phyloP scores from a whole-genome alignment of 2,113 vertebrate genomes.

The Furnarius figulus region DNA sequence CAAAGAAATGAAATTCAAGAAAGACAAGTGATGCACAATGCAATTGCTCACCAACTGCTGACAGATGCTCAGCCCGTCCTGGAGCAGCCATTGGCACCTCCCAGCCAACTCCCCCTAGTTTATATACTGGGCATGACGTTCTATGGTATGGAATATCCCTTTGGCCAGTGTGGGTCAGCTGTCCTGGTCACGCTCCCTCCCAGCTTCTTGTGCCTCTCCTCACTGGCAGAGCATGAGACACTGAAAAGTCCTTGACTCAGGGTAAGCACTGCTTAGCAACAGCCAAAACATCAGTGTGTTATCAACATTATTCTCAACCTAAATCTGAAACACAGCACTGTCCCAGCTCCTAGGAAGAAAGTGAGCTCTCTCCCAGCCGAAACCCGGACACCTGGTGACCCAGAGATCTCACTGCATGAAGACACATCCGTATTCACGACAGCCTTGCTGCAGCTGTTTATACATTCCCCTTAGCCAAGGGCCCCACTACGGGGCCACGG shows the following conservation, averaged over 20 bases:
- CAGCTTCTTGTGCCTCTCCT: background rate
- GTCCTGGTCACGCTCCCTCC: background rate
- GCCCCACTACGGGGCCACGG: background rate
- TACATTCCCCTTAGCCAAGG: background rate
- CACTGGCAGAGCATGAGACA: background rate
- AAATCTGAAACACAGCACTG: background rate
- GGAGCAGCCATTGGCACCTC: background rate
- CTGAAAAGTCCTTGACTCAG: background rate
- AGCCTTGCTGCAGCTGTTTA: constrained; percentile 50
- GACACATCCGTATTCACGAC: background rate
- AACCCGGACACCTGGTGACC: background rate
- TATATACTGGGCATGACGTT: background rate
- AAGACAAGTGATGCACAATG: background rate
- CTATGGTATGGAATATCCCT: background rate
- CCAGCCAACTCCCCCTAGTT: background rate
- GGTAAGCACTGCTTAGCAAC: background rate
- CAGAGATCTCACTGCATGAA: background rate
- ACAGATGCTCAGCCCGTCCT: background rate
- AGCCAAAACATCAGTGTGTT: background rate
- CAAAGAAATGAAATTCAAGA: background rate
- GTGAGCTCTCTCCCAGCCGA: background rate
- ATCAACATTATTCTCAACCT: background rate
- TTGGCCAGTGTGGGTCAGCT: background rate
- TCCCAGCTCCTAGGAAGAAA: background rate
- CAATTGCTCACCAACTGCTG: background rate